phyloP scores from a whole-genome alignment of 2,797 vertebrate species.

The Fundulus diaphanus region DNA sequence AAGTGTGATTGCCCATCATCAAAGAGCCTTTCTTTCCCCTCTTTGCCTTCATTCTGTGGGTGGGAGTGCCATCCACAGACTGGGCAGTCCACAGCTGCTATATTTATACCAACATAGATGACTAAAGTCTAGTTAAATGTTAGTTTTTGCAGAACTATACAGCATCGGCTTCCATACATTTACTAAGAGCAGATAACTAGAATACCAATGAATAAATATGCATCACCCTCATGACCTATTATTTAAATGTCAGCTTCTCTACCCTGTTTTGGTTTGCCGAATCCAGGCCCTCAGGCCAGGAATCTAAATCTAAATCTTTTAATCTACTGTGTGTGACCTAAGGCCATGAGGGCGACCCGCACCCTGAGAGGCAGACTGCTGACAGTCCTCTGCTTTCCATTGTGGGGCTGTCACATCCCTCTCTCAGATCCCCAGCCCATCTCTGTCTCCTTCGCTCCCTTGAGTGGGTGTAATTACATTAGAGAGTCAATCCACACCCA shows the following conservation, averaged over 20 bases:
- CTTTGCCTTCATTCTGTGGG: slow-evolving; percentile 40
- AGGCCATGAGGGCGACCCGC: slow-evolving; percentile 71
- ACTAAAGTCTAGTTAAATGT: slow-evolving; percentile 30
- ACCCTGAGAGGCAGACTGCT: slow-evolving; percentile 76
- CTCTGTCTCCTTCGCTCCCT: slow-evolving; percentile 68
- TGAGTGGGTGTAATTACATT: slow-evolving; percentile 86
- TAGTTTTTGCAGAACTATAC: too few species aligned
- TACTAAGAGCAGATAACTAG: slow-evolving; percentile 24
- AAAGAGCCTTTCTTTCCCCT: slow-evolving; percentile 63
- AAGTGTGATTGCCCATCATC: slow-evolving; percentile 70
- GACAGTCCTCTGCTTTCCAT: slow-evolving; percentile 79
- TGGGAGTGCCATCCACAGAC: slow-evolving; percentile 65
- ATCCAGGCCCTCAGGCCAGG: slow-evolving; percentile 64
- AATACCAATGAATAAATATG: slow-evolving; percentile 75
- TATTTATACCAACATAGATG: slow-evolving; percentile 32
- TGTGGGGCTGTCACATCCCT: slow-evolving; percentile 82
- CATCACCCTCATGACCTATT: slow-evolving; percentile 69
- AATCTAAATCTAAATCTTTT: slow-evolving; percentile 53
- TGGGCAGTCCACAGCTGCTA: slow-evolving; percentile 63
- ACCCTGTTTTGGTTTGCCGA: slow-evolving; percentile 56
- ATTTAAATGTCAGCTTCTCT: slow-evolving; percentile 70
- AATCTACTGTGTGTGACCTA: slow-evolving; percentile 70
- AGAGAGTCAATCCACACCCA: slow-evolving; percentile 77
- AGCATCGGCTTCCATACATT: too few species aligned
- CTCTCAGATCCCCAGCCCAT: slow-evolving; percentile 67